Evolutionary conservation across 2,113 vertebrate genomes (phyloP), one percentile per base, ranked within the genome.

Genomic region (Lonchura striata): DNA sequence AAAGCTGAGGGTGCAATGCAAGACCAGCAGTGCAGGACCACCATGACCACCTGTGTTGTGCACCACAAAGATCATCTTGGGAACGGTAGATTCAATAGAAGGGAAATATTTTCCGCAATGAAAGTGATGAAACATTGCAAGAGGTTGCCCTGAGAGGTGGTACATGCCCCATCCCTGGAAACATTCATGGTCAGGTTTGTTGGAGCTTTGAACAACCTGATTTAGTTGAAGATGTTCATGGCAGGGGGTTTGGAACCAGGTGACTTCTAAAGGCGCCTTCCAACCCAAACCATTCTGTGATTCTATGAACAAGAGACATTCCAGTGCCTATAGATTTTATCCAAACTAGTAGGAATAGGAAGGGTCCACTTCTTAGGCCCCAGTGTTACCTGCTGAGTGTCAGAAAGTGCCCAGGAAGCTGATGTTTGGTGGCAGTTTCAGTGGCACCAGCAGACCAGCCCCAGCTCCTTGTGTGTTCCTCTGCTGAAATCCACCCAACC

Each of bases 81-180:
- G 16, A 14, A 19, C 27, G 41, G 35, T 0, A 71, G 31, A 47
- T 4, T 46, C 2, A 2, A n/a, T 8, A 6, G 5, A 60, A 81
- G 8, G 56, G 35, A 88, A 39, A 14, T 3, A 14, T 23, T 61
- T 30, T 83, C 65, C 8, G 28, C 1, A 0, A 0, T 41, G 13
- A 41, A 13, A 13, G n/a, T 57, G 15, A 31, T 44, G 37, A 52
- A 19, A 22, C 28, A 24, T 24, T 4, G 19, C 6, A 3, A 30
- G 11, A 53, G 25, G 46, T 7, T 78, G 46, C 28, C 37, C 68
- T 74, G 37, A 83, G 46, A 74, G 7, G 25, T 23, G 20, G 42
- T 46, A 39, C 54, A 17, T 35, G 16, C 22, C 41, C n/a, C 41
- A 49, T 41, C 16, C 22, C 63, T 61, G 64, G 21, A 17, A 61